These are phyloP conservation scores for Chalcosyrphus nemorum DNA, from an alignment of 2,888 invertebrate species.

Conservation along the genomic window DNA sequence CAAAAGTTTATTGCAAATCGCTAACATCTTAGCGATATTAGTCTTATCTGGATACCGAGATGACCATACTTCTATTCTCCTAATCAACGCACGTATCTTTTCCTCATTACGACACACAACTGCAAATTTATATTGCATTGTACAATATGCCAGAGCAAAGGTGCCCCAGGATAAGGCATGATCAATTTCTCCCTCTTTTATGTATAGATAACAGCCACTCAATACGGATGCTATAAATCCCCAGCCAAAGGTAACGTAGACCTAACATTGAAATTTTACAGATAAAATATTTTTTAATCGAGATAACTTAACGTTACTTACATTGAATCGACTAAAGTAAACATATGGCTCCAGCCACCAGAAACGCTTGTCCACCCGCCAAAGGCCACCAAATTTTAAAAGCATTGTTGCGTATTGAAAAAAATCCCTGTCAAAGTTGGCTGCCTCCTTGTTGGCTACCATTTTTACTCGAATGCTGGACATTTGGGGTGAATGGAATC, in stretches of 20 bases:
- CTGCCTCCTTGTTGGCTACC: conserved; percentile 7
- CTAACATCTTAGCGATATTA: conserved; percentile 16
- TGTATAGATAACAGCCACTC: conserved; percentile 13
- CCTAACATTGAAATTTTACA: background rate
- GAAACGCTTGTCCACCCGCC: background rate
- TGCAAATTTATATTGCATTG: conserved; percentile 42
- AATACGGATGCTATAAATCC: conserved; percentile 3
- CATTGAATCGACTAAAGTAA: conserved; percentile 30
- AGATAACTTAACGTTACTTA: background rate
- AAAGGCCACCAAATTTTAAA: conserved; percentile 33
- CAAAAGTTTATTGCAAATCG: conserved; percentile 3
- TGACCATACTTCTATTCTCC: conserved; percentile 3
- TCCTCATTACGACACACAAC: conserved; percentile 16
- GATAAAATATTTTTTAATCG: background rate
- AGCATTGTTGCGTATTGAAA: conserved; percentile 27
- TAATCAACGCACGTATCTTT: conserved; percentile 26
- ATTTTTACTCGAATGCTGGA: background rate
- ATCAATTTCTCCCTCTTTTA: conserved; percentile 2
- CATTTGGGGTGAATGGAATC: background rate
- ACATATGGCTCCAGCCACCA: conserved; percentile 37
- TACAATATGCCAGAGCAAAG: conserved; percentile 12
- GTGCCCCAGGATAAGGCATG: conserved; percentile 4
- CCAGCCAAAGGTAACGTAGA: conserved; percentile 37
- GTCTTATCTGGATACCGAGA: conserved; percentile 24
- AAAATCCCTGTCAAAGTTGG: conserved; percentile 3